These are phyloP conservation scores for Zophobas atratus DNA, from an alignment of 1,140 invertebrate species.

Conservation along the genomic window DNA sequence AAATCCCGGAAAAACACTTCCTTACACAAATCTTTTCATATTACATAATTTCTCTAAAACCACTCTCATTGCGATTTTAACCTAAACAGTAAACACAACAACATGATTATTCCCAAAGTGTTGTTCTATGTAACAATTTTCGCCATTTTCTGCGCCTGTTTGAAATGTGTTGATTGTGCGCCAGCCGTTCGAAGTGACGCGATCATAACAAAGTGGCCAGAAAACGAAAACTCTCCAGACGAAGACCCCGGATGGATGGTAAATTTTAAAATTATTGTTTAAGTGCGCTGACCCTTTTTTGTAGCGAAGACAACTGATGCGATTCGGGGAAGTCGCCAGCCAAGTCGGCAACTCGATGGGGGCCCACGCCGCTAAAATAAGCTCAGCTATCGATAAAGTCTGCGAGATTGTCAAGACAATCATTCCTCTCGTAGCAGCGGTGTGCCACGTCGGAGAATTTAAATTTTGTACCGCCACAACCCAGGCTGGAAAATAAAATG, in stretches of 20 bases:
- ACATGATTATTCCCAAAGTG: slow-evolving; percentile 18
- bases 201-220: slow-evolving; percentile 48
- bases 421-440: slow-evolving; percentile 65
- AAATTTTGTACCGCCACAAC: slow-evolving; percentile 63
- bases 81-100: not conserved
- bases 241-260: slow-evolving; percentile 55
- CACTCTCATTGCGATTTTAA: too few species aligned
- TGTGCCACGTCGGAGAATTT: slow-evolving; percentile 67
- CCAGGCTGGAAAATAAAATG: slow-evolving; percentile 47
- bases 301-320: slow-evolving; percentile 62
- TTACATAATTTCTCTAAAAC: not conserved
- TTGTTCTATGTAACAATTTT: slow-evolving; percentile 16
- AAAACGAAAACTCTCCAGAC: slow-evolving; percentile 15
- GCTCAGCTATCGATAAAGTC: slow-evolving; percentile 64
- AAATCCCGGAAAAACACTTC: slow-evolving; percentile 26
- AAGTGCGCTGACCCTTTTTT: slow-evolving; percentile 52
- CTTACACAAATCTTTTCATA: not conserved
- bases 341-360: slow-evolving; percentile 64
- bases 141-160: slow-evolving; percentile 7
- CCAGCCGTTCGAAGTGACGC: slow-evolving; percentile 45
- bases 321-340: slow-evolving; percentile 63
- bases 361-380: slow-evolving; percentile 60
- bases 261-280: slow-evolving; percentile 23
- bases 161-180: not conserved
- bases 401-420: slow-evolving; percentile 66